Conservation (phyloP, 2,888 invertebrate genomes). For the Sipha maydis region DNA sequence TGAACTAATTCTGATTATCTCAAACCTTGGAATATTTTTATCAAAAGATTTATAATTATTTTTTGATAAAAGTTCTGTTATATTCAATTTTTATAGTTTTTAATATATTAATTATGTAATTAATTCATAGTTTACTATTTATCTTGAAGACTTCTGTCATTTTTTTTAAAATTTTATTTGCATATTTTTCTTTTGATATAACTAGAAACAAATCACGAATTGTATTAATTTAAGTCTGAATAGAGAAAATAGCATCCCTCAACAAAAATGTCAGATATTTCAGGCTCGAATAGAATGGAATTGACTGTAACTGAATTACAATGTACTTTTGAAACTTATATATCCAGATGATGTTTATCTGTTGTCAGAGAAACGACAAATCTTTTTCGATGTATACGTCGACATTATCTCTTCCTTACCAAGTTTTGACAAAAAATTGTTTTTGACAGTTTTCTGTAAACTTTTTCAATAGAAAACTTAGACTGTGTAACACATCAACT, state of each 20-base stretch:
- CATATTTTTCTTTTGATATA: neutral
- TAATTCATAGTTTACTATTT: too few species aligned
- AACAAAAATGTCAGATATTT: constrained; percentile 11
- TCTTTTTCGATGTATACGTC: neutral
- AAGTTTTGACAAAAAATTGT: constrained; percentile 3
- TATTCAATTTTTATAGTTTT: too few species aligned
- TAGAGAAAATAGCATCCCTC: neutral
- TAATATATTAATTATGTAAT: too few species aligned
- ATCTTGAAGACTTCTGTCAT: too few species aligned
- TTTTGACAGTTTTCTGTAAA: constrained; percentile 36
- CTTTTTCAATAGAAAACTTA: constrained; percentile 55
- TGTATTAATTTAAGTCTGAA: neutral
- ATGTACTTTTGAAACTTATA: constrained; percentile 28
- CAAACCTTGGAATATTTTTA: too few species aligned
- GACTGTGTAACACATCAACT: neutral
- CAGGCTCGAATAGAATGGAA: neutral
- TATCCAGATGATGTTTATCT: constrained; percentile 31
- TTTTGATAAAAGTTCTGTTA: too few species aligned
- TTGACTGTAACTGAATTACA: constrained; percentile 38
- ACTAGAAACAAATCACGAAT: neutral
- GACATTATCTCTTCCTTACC: neutral
- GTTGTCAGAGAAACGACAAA: constrained; percentile 3
- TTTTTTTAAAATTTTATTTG: too few species aligned
- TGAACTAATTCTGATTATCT: too few species aligned
- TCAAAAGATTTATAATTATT: too few species aligned